Percentiles rank a stretch among this genome's conserved stretches.
Conservation (phyloP, 2,888 invertebrate species). For the Melanophora roralis region DNA sequence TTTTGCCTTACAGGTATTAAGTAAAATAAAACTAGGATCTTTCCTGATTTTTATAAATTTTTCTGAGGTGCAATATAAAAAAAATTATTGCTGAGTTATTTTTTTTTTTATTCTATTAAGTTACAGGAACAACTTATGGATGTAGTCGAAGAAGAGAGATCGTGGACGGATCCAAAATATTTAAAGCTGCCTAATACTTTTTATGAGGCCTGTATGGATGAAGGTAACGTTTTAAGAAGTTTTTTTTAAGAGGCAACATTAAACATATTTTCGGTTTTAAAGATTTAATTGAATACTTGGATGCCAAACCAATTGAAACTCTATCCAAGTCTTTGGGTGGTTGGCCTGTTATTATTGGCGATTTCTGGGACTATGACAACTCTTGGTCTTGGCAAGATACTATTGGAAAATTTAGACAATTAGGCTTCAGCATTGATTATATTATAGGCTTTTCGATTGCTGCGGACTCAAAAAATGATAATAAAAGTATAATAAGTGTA, state of each 20-base stretch:
- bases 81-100: constrained; percentile 84
- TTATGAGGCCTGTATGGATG: constrained; percentile 78
- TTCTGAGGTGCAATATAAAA: constrained; percentile 84
- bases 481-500: constrained; percentile 89
- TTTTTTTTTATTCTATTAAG: constrained; percentile 75
- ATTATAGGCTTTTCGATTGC: constrained; percentile 93
- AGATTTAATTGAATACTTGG: constrained; percentile 85
- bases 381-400: constrained; percentile 89
- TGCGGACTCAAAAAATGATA: constrained; percentile 92
- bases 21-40: constrained; percentile 83
- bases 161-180: constrained; percentile 73
- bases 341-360: constrained; percentile 93
- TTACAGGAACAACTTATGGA: constrained; percentile 76
- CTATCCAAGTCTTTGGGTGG: constrained; percentile 89
- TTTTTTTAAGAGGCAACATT: not conserved
- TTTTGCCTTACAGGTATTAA: constrained; percentile 82
- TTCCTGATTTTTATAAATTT: constrained; percentile 77
- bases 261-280: not conserved
- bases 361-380: constrained; percentile 81
- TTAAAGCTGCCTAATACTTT: constrained; percentile 76
- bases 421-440: constrained; percentile 92
- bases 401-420: constrained; percentile 86
- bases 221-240: constrained; percentile 69
- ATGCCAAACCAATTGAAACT: constrained; percentile 83
- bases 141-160: constrained; percentile 74